Conservation (phyloP, 2,888 invertebrate genomes). For the Pherbina coryleti region DNA sequence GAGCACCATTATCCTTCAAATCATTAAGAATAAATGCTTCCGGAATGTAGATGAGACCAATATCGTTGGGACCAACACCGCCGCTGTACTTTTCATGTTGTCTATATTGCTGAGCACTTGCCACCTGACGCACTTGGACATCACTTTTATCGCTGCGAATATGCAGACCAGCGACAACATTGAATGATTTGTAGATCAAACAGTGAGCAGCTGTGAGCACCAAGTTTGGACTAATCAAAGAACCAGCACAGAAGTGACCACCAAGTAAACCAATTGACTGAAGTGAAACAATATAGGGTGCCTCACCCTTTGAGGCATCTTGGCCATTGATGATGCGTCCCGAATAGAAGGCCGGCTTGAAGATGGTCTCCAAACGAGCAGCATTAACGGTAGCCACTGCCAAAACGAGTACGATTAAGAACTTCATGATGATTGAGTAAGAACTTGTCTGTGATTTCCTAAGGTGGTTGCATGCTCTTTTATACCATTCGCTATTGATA, state of each 20-base stretch:
- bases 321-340: conserved; percentile 65
- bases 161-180: conserved; percentile 67
- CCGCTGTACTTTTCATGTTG: conserved; percentile 64
- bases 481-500: conserved; percentile 42
- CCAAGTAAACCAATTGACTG: conserved; percentile 37
- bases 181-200: conserved; percentile 49
- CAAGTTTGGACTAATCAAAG: conserved; percentile 58
- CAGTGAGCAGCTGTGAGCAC: conserved; percentile 69
- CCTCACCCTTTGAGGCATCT: conserved; percentile 63
- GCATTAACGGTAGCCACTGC: conserved; percentile 51
- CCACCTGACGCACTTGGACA: conserved; percentile 55
- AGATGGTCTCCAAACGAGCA: conserved; percentile 48
- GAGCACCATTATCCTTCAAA: conserved; percentile 50
- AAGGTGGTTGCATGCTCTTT: conserved; percentile 35
- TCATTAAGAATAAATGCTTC: conserved; percentile 58
- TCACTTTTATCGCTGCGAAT: conserved; percentile 51
- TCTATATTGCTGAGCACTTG: conserved; percentile 46
- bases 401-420: conserved; percentile 54
- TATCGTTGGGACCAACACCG: conserved; percentile 71
- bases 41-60: conserved; percentile 69
- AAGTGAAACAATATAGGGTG: conserved; percentile 69
- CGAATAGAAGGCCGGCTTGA: conserved; percentile 54
- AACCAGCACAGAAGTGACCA: conserved; percentile 68
- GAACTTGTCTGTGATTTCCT: conserved; percentile 33
- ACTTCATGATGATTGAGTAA: conserved; percentile 55